Evolutionary conservation across 30 jellyfish, hydroid and myxozoan species (phyloP), one percentile per base, ranked within the genome.

Genomic region (Mastigias papua): DNA sequence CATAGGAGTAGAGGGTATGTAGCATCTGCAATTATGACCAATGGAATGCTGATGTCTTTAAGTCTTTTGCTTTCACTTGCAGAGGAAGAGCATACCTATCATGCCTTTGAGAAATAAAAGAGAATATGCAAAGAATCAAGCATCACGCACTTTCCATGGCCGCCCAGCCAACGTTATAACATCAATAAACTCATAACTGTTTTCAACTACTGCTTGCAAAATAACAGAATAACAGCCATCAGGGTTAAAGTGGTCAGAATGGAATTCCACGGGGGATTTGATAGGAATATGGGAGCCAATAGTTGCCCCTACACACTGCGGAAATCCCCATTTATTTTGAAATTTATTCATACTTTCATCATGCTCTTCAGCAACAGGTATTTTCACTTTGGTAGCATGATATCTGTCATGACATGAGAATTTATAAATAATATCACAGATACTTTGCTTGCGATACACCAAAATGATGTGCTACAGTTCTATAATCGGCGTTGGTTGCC

Each of bases 241-340:
- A 34, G 68, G 64, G 80, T 84, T 84, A 68, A 69, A 84, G 33
- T 84, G 73, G 48, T 81, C 91, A 21, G 84, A 73, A 66, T 63
- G 86, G 74, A 63, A 81, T 81, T 81, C 84, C 2, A 29, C 48
- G 4, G 91, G 85, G 84, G 91, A 86, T 67, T 81, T 81, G 73
- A 81, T 48, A 46, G 91, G 91, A 2, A 81, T 81, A 86, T 81
- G 86, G 20, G 91, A 81, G 74, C 91, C 91, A 67, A 62, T 74
- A 81, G 64, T 48, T 31, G 91, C 91, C 31, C 84, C 73, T 13
- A 81, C 54, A 42, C 54, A 42, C 54, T 42, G 54, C 54, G 54
- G 13, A 42, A 42, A 42, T 42, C 13, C 54, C 54, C 13, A 42
- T 42, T 42, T 42, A 0, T 81, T n/a, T 81, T 67, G 34, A 81